phyloP scores from a whole-genome alignment of 1,140 invertebrate genomes.

The Drosophila neocordata region DNA sequence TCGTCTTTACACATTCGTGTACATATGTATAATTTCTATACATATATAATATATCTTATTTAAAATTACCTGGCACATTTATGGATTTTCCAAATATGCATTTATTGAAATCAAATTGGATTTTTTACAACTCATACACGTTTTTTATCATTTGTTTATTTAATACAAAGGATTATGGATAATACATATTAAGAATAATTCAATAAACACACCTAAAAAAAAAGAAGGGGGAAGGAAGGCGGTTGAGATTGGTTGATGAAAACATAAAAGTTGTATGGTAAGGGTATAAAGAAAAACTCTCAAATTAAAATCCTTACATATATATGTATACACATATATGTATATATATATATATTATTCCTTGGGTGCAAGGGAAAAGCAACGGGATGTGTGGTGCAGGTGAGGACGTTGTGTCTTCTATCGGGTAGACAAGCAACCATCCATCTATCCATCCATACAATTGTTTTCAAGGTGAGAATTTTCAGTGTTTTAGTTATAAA shows the following conservation, averaged over 20 bases:
- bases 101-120: conserved; percentile 70
- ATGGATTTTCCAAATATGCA: conserved; percentile 61
- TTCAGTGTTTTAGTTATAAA: conserved; percentile 48
- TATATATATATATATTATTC: conserved; percentile 18
- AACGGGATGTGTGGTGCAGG: background rate
- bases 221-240: conserved; percentile 14
- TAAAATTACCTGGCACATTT: background rate
- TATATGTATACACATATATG: conserved; percentile 9
- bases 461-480: conserved; percentile 63
- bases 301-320: conserved; percentile 25
- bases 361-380: background rate
- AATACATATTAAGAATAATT: conserved; percentile 78
- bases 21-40: too few species aligned
- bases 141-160: conserved; percentile 71
- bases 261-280: conserved; percentile 31
- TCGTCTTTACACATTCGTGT: too few species aligned
- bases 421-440: background rate
- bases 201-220: conserved; percentile 71
- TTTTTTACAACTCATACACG: conserved; percentile 67
- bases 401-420: background rate
- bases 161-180: conserved; percentile 78
- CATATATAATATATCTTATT: too few species aligned
- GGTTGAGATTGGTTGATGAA: conserved; percentile 35
- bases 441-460: background rate
- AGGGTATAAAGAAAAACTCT: conserved; percentile 35